Evolutionary conservation across 2,113 vertebrate species (phyloP).

Genomic region (Caretta caretta): DNA sequence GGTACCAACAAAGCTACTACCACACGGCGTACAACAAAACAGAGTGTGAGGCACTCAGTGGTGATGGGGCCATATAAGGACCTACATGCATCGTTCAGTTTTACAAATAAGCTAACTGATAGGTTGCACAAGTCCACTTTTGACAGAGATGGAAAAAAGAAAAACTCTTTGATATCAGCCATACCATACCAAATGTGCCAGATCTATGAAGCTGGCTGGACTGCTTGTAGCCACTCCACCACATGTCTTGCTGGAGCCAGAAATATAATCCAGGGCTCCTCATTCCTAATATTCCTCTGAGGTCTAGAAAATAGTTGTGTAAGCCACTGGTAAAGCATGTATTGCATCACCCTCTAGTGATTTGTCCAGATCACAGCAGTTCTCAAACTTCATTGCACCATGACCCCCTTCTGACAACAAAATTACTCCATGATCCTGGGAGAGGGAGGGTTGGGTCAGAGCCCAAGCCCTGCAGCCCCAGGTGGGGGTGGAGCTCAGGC

Average conservation of each 20-base stretch:
- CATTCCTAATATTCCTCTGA: background rate
- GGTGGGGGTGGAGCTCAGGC: no score
- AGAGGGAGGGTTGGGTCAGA: no score
- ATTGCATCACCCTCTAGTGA: background rate
- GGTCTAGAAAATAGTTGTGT: background rate
- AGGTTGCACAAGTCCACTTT: background rate
- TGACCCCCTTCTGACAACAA: no score
- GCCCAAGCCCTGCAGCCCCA: no score
- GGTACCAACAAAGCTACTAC: background rate
- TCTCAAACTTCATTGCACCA: no score
- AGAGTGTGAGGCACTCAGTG: background rate
- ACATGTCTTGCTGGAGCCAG: background rate
- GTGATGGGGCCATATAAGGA: background rate
- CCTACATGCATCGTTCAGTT: background rate
- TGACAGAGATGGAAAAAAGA: background rate
- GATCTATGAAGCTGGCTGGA: background rate
- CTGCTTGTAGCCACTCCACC: background rate
- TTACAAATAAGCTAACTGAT: background rate
- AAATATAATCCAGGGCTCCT: background rate
- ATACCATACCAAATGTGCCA: background rate
- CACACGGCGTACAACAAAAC: background rate
- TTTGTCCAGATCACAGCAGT: background rate
- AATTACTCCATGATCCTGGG: no score
- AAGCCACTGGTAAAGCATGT: fast-evolving
- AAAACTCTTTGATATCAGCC: background rate